These are phyloP conservation scores for Coleophora flavipennella DNA, from an alignment of 2,888 invertebrate species.

Conservation along the genomic window DNA sequence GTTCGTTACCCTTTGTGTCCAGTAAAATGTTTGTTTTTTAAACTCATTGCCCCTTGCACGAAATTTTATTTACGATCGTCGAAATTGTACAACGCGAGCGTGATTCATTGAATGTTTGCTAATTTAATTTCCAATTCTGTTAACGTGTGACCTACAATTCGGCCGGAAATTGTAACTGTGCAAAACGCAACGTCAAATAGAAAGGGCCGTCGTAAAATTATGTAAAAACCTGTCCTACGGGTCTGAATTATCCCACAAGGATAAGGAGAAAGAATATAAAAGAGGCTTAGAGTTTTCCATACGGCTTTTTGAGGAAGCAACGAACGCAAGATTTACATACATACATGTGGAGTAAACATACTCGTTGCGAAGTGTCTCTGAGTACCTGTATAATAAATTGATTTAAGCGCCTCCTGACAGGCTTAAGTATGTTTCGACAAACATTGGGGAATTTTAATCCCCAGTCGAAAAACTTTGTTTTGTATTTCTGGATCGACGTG, in stretches of 20 bases:
- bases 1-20: constrained; percentile 49
- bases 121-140: constrained; percentile 37
- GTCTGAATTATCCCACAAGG: constrained; percentile 67
- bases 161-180: constrained; percentile 36
- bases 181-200: constrained; percentile 36
- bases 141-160: constrained; percentile 37
- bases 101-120: constrained; percentile 63
- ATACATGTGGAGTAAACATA: constrained; percentile 54
- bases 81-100: constrained; percentile 45
- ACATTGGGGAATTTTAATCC: constrained; percentile 63
- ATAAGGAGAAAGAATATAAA: constrained; percentile 68
- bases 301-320: constrained; percentile 58
- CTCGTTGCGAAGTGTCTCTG: constrained; percentile 48
- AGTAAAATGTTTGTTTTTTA: constrained; percentile 60
- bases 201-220: constrained; percentile 61
- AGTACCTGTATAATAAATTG: constrained; percentile 68
- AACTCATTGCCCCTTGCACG: constrained; percentile 53
- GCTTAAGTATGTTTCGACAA: constrained; percentile 66
- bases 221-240: constrained; percentile 68
- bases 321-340: constrained; percentile 62
- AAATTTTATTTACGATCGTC: constrained; percentile 55
- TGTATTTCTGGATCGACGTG: constrained; percentile 31
- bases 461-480: constrained; percentile 56
- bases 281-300: constrained; percentile 65
- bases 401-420: constrained; percentile 67